Base-by-base conservation (phyloP, 1,140 invertebrate genomes). In the Neodiprion pinetum region DNA sequence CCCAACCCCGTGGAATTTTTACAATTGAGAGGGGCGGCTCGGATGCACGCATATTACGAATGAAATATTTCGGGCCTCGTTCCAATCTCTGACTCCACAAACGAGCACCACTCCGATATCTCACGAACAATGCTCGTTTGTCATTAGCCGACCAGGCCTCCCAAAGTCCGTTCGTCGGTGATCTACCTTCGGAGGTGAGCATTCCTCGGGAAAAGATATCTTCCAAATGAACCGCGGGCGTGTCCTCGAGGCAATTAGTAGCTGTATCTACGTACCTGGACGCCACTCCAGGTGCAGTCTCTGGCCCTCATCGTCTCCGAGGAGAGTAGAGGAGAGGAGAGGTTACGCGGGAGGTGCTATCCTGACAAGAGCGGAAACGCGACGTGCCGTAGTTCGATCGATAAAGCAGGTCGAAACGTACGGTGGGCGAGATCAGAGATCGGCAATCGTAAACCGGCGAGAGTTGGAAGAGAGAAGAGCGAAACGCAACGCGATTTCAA, bases 1-100 rank as follows among this genome's bases (percentile, higher is more conserved):
- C 77, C 77, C 79, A 75, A 78, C 79, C 78, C 77, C 74, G 76
- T 86, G 87, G 85, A 88, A 87, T 88, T 76, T 77, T 78, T 78
- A 74, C 73, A 71, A 76, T 61, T 61, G 53, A 61, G 11, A 61
- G 53, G 53, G 53, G 53, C 53, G 53, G 53, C n/a, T 61, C 53
- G 53, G n/a, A 61, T 61, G n/a, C 53, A 61, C n/a, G 53, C 53
- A 8, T 12, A 40, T 40, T 40, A 9, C 11, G 53, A 61, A 61
- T 61, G n/a, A 61, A 61, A 17, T 61, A 61, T 61, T 61, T 61
- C 53, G 9, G 53, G n/a, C 11, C n/a, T 17, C 53, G 53, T 61
- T 9, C 11, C 11, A 61, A 61, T 17, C 11, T 61, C 53, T 61
- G 53, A 61, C n/a, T 61, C n/a, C n/a, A 61, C 53, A 61, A 61